Percentiles rank a stretch among this genome's conserved stretches.
Evolutionary conservation across 2,888 invertebrate species (phyloP).

Genomic region (Dolomedes plantarius): DNA sequence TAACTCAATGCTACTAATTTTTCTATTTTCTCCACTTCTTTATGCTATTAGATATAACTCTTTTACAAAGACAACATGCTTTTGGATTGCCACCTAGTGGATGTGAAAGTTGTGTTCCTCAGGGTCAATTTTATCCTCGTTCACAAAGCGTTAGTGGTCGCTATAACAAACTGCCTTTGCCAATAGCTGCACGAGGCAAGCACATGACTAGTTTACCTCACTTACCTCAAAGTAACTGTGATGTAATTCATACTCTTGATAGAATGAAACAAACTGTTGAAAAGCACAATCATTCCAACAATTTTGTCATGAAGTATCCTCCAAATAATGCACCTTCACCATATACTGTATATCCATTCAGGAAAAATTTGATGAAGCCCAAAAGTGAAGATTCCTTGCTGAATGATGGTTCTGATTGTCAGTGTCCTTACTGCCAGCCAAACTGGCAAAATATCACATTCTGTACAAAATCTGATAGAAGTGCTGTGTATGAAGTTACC

Average conservation of each 20-base stretch:
- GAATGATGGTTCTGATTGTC: conserved; percentile 28
- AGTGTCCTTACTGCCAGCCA: conserved; percentile 54
- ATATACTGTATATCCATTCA: conserved; percentile 31
- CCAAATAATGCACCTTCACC: conserved; percentile 44
- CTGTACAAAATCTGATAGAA: conserved; percentile 26
- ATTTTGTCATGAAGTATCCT: conserved; percentile 16
- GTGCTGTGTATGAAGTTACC: conserved; percentile 11
- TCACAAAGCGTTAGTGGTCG: background rate
- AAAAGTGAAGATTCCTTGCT: conserved; percentile 66
- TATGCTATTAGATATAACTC: conserved; percentile 52
- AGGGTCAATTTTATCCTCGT: background rate
- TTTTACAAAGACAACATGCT: conserved; percentile 50
- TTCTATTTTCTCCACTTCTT: conserved; percentile 19
- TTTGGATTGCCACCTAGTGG: conserved; percentile 63
- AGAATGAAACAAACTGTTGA: conserved; percentile 8
- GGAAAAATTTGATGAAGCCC: conserved; percentile 43
- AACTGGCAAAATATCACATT: background rate
- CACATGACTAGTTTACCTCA: background rate
- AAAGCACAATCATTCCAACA: conserved; percentile 22
- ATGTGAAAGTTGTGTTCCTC: conserved; percentile 43
- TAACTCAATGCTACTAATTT: background rate
- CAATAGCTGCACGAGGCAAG: background rate
- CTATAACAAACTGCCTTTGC: background rate
- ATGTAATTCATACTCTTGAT: conserved; percentile 47
- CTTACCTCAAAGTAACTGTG: conserved; percentile 24